Percentiles rank a stretch among this genome's conserved stretches.
Evolutionary conservation across 2,797 vertebrate species (phyloP).

Genomic region (Mormyrus hasselquistii): DNA sequence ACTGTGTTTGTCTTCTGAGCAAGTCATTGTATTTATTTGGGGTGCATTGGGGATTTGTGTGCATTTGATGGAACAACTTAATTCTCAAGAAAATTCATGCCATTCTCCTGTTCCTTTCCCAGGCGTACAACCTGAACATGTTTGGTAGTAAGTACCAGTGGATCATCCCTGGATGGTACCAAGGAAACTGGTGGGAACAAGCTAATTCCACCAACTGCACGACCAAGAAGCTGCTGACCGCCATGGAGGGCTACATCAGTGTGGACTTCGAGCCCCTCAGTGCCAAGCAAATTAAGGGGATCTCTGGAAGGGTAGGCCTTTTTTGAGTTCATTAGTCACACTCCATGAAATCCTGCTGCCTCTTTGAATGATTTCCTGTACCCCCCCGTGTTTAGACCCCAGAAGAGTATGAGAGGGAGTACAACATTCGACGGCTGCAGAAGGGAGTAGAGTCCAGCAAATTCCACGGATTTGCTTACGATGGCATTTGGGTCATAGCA

Average conservation of each 20-base stretch:
- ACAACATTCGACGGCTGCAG: slow-evolving; percentile 79
- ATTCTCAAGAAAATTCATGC: background rate
- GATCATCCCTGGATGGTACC: slow-evolving; percentile 99
- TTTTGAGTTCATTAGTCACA: background rate
- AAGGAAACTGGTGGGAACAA: slow-evolving; percentile 95
- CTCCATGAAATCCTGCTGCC: background rate
- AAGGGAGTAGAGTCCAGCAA: slow-evolving; percentile 90
- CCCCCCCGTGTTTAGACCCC: slow-evolving; percentile 71
- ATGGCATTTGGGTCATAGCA: slow-evolving; percentile 98
- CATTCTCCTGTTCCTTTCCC: slow-evolving; percentile 9
- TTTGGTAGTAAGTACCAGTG: slow-evolving; percentile 97
- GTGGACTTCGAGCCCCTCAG: slow-evolving; percentile 98
- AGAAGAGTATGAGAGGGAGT: slow-evolving; percentile 91
- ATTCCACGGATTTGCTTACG: slow-evolving; percentile 96
- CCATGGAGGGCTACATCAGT: slow-evolving; percentile 97
- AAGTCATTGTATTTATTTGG: background rate
- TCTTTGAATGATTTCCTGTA: background rate
- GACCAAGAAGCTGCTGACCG: slow-evolving; percentile 81
- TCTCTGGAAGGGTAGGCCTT: slow-evolving; percentile 81
- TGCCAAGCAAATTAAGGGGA: slow-evolving; percentile 84
- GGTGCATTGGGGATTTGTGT: background rate
- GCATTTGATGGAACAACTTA: background rate
- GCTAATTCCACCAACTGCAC: slow-evolving; percentile 87
- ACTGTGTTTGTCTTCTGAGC: background rate
- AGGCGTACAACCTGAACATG: slow-evolving; percentile 95